Evolutionary conservation across 37 sponge, comb jelly and placozoan species (phyloP).

Genomic region (Spongilla lacustris): DNA sequence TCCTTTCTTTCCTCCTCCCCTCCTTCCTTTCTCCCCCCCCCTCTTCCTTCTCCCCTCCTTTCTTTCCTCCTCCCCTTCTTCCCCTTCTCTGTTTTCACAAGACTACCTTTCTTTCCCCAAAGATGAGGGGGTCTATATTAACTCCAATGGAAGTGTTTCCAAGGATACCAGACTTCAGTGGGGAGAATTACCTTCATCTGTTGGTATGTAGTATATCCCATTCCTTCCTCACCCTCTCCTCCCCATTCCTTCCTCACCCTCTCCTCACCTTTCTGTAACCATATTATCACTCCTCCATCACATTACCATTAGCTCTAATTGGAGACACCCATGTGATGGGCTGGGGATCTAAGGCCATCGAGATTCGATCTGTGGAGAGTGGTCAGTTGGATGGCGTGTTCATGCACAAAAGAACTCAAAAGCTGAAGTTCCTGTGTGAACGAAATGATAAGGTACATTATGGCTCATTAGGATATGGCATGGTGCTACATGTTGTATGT

Average conservation of each 20-base stretch:
- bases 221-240: background rate
- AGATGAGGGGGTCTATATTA: slow-evolving; percentile 3
- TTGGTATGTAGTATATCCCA: slow-evolving; percentile 66
- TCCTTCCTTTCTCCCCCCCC: background rate
- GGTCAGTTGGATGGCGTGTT: slow-evolving; percentile 97
- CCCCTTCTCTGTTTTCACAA: background rate
- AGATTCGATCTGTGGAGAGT: slow-evolving; percentile 87
- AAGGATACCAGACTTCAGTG: slow-evolving; percentile 90
- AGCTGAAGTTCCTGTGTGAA: slow-evolving; percentile 94
- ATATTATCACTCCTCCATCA: background rate
- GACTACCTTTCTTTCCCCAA: background rate
- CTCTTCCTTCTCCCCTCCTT: background rate
- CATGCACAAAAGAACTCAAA: slow-evolving; percentile 96
- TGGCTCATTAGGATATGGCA: no score
- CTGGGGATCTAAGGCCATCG: slow-evolving; percentile 98
- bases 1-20: background rate
- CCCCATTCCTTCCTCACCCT: background rate
- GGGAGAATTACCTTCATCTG: slow-evolving; percentile 96
- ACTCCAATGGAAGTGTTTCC: slow-evolving; percentile 48
- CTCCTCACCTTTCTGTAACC: background rate
- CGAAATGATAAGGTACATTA: slow-evolving; percentile 96
- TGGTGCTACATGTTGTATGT: no score
- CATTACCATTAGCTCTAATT: slow-evolving; percentile 70
- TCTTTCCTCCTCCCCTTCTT: background rate
- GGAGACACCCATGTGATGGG: slow-evolving; percentile 97